A percentile compares a stretch with the other conserved stretches of the same genome.
phyloP scores from a whole-genome alignment of 2,113 vertebrate species.

The Eonycteris spelaea region DNA sequence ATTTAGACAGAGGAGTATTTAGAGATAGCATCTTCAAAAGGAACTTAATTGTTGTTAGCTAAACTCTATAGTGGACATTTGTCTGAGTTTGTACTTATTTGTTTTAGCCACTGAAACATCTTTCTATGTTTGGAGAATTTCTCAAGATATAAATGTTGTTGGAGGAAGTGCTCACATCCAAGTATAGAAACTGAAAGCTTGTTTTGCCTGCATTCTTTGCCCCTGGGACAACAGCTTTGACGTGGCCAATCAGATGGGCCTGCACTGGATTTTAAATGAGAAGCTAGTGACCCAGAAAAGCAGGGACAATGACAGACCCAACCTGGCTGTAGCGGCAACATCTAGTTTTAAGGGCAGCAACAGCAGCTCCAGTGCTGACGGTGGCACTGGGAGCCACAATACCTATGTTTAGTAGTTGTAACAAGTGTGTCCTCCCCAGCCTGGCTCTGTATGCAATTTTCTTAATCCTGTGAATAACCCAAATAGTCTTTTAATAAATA shows the following conservation, averaged over 20 bases:
- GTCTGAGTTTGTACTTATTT: neutral
- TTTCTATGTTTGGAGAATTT: neutral
- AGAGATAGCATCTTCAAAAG: neutral
- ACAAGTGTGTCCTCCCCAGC: neutral
- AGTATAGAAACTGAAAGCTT: neutral
- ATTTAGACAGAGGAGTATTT: neutral
- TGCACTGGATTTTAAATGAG: neutral
- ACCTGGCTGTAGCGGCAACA: too few species aligned
- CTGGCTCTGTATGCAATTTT: neutral
- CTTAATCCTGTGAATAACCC: neutral
- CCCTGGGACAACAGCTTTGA: neutral
- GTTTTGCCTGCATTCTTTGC: neutral
- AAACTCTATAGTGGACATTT: neutral
- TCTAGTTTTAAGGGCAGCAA: neutral
- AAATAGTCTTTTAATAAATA: neutral
- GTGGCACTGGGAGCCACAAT: rapidly evolving
- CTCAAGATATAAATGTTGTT: neutral
- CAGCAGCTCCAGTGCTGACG: rapidly evolving
- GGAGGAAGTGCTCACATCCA: neutral
- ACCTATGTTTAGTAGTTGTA: neutral
- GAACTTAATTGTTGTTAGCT: neutral
- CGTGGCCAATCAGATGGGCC: neutral
- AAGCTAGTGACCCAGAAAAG: neutral
- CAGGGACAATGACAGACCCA: too few species aligned
- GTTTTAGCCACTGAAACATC: neutral